These are phyloP conservation scores for Nansenia antarctica DNA, from an alignment of 2,113 vertebrate species.

Conservation along the genomic window DNA sequence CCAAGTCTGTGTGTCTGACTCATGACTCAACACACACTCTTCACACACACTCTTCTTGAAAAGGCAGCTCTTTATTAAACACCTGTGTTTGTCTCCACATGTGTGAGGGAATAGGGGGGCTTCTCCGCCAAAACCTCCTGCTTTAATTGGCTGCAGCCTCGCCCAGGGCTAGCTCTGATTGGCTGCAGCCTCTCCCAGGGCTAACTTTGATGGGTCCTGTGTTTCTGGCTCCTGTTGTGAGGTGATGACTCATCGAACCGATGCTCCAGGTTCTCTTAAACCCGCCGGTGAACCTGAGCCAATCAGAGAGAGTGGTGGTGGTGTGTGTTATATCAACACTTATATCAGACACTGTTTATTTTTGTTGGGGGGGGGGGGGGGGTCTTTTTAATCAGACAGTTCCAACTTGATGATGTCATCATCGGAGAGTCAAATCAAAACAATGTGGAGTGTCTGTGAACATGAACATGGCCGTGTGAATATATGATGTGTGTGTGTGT, in stretches of 20 bases:
- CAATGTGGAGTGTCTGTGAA: too few species aligned
- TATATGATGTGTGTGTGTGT: neutral
- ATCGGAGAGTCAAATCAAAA: too few species aligned
- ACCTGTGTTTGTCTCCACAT: conserved; percentile 37
- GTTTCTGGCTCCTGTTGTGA: conserved; percentile 19
- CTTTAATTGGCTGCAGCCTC: neutral
- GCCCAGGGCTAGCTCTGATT: conserved; percentile 18
- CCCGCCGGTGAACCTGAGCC: neutral
- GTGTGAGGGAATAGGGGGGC: conserved; percentile 22
- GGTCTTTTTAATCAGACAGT: too few species aligned
- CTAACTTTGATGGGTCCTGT: conserved; percentile 19
- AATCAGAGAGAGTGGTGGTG: conserved; percentile 5
- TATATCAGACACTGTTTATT: too few species aligned
- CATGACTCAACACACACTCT: conserved; percentile 22
- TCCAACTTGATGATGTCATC: too few species aligned
- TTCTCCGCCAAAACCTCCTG: conserved; percentile 23
- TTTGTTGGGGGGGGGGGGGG: too few species aligned
- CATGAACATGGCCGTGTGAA: neutral
- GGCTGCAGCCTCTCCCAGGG: conserved; percentile 7
- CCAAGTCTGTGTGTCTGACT: conserved; percentile 31
- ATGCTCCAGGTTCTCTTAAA: conserved; percentile 13
- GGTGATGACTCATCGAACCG: conserved; percentile 17
- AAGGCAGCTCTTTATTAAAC: conserved; percentile 33
- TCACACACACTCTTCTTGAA: conserved; percentile 26
- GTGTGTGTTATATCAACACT: neutral